Base-by-base conservation (phyloP, 1,140 invertebrate species). In the Pseudobourletiella spinata region DNA sequence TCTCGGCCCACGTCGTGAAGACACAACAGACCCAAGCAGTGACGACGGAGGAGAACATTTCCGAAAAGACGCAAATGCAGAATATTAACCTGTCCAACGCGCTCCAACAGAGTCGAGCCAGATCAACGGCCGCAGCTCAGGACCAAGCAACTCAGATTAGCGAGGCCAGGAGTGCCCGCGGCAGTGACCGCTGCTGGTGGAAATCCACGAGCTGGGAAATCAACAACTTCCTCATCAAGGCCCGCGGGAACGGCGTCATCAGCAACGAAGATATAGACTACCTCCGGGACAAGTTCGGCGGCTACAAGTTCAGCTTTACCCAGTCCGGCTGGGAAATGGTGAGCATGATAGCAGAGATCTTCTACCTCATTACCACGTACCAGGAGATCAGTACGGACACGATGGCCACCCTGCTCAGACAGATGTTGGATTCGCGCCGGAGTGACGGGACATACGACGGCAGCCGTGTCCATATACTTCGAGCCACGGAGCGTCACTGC, bases 171-270 rank as follows among this genome's bases (percentile, higher is more conserved):
- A 8, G 32, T 39, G 32, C 32, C 32, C 8, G n/a, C n/a, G 51
- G 51, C 24, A 54, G 51, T 54, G 51, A 54, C 25, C 51, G 25
- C 16, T 20, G 51, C 14, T 54, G 51, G 51, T 54, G 20, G 20
- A 54, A 20, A 15, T 25, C 51, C 51, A 54, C 51, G 15, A 22
- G 15, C 51, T 16, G 20, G 25, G 25, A 54, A 54, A 26, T 54
- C 18, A 54, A 3, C 16, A 54, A 28, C 16, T 54, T 54, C 25
- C 25, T 20, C 3, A 18, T 3, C 3, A 20, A 54, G 18, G 51
- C 51, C 6, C 24, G 6, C 3, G 18, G 25, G 3, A 28, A 28
- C 6, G 51, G 25, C 3, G 6, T 18, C 6, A 54, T 54, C 51
- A 54, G 25, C 14, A 6, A 20, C 11, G 51, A 54, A 11, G 51